Base-by-base conservation (phyloP, 1,140 invertebrate species). In the Aplysia californica region DNA sequence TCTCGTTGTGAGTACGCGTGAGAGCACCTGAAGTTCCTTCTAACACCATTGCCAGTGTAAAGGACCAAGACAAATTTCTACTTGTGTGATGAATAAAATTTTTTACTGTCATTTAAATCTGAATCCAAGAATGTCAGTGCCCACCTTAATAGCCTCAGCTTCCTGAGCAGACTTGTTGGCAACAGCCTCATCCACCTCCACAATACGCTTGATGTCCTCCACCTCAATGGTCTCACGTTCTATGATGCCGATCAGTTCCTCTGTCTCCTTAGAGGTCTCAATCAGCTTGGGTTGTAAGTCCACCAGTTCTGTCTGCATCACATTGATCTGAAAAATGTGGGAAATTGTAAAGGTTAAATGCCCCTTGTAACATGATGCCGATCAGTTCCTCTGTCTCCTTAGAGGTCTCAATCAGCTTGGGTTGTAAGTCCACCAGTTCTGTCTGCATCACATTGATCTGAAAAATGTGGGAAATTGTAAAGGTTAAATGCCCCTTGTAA, bases 141-240 rank as follows among this genome's bases (percentile, higher is more conserved):
- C n/a, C n/a, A 89, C 89, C 84, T 89, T 90, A 29, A 90, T 90
- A 23, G 84, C 80, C 74, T 88, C 83, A 35, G 89, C 87, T 58
- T 86, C 87, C 55, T 78, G 82, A 23, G 89, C 88, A 36, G 87
- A 83, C 33, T 86, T 77, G 61, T 86, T 87, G 18, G 88, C 87
- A 20, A 83, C 83, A 64, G 85, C 87, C 76, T 89, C 88, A 66
- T 90, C 89, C 1, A 80, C 82, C 71, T 89, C 87, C 29, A 90
- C 89, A 18, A 87, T 69, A 41, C 84, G 77, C 70, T 89, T 89
- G 18, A 87, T 85, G 26, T 81, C 80, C 75, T 90, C 89, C 15
- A 90, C 89, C 41, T 90, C 87, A 10, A 82, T 71, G 10, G 87
- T 89, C 77, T 90, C 89, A 41, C 80, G 83, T 73, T 89, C 88